Conservation (phyloP, 2,888 invertebrate species). For the Pandemis cinnamomeana region DNA sequence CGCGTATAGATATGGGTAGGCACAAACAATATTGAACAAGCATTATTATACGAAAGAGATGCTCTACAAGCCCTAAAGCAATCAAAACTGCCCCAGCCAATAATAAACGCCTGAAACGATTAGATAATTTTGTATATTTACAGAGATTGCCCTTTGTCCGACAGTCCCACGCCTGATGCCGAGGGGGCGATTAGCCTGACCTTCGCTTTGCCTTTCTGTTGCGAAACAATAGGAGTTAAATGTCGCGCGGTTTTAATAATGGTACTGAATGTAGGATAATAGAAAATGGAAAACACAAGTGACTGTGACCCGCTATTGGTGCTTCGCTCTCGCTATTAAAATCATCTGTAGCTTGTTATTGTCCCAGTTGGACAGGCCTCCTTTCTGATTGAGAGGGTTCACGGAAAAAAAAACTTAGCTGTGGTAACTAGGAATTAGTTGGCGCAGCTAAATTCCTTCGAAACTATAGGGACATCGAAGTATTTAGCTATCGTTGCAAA, state of each 20-base stretch:
- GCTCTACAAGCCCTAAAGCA: background rate
- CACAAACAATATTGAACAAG: no score
- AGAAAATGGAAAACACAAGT: background rate
- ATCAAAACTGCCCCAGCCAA: background rate
- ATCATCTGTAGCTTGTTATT: no score
- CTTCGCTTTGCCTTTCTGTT: background rate
- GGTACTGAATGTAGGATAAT: background rate
- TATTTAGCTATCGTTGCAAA: no score
- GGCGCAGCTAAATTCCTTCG: no score
- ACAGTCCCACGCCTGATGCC: background rate
- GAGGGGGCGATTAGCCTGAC: conserved; percentile 17
- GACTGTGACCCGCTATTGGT: background rate
- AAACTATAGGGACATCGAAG: no score
- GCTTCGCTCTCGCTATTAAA: background rate
- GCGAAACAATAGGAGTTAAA: conserved; percentile 11
- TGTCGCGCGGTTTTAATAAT: conserved; percentile 3
- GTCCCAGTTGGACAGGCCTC: no score
- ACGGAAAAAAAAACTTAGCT: no score
- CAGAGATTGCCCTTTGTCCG: conserved; percentile 16
- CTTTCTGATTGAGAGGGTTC: no score
- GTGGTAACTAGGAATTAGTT: no score
- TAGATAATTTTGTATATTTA: conserved; percentile 18
- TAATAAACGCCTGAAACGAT: conserved; percentile 1
- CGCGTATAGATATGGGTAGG: no score
- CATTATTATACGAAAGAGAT: no score